Percentiles rank a stretch among this genome's conserved stretches.
Evolutionary conservation across 2,888 invertebrate species (phyloP).

Genomic region (Orthosia gothica): DNA sequence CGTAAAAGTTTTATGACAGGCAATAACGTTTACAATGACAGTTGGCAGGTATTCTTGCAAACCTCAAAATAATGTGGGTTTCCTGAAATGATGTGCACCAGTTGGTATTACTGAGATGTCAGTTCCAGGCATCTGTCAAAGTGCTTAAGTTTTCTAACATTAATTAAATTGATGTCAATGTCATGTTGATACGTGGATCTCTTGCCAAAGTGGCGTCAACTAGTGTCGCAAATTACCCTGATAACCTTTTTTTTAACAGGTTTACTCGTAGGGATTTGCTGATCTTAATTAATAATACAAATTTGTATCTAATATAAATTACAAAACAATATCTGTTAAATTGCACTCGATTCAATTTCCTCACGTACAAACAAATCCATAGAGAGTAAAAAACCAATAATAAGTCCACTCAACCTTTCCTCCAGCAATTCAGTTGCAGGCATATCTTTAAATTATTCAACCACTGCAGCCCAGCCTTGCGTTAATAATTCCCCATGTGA

Average conservation of each 20-base stretch:
- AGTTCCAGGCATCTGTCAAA: no score
- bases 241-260: no score
- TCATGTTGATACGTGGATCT: no score
- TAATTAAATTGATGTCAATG: no score
- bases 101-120: no score
- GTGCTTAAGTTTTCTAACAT: no score
- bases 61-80: no score
- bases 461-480: constrained; percentile 10
- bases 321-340: background rate
- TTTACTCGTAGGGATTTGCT: no score
- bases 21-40: background rate
- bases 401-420: constrained; percentile 29
- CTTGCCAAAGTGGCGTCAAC: no score
- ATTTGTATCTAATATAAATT: background rate
- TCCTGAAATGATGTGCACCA: no score
- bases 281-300: background rate
- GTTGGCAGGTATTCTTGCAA: background rate
- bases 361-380: background rate
- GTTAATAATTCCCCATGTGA: constrained; percentile 64
- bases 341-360: background rate
- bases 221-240: no score
- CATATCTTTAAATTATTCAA: constrained; percentile 34
- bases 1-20: constrained; percentile 7
- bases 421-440: constrained; percentile 33
- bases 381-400: constrained; percentile 8